phyloP scores from a whole-genome alignment of 1,140 invertebrate genomes.

The Octopus bimaculoides region DNA sequence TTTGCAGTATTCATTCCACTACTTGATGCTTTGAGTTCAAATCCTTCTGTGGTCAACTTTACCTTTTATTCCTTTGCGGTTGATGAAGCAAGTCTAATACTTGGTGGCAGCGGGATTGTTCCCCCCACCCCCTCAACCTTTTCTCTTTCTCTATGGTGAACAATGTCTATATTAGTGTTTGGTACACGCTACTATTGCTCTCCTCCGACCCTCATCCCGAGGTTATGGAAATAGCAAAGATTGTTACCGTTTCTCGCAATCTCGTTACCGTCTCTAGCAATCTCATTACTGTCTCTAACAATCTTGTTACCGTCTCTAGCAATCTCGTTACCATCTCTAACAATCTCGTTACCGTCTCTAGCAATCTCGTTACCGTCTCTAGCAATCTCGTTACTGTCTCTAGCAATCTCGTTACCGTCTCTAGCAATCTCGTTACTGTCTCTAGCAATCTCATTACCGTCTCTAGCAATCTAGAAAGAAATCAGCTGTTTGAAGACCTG shows the following conservation, averaged over 20 bases:
- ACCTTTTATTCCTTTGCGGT: too few relatives aligned
- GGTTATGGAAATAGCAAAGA: slow-evolving; percentile 73
- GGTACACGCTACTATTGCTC: slow-evolving; percentile 73
- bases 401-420: slow-evolving; percentile 64
- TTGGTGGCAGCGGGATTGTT: too few relatives aligned
- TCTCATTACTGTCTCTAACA: slow-evolving; percentile 56
- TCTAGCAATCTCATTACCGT: too few relatives aligned
- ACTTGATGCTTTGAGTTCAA: too few relatives aligned
- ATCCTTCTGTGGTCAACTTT: too few relatives aligned
- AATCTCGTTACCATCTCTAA: too few relatives aligned
- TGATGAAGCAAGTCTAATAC: too few relatives aligned
- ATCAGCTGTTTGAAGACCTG: too few relatives aligned
- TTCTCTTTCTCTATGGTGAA: slow-evolving; percentile 29
- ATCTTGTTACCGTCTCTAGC: slow-evolving; percentile 59
- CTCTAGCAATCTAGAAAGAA: too few relatives aligned
- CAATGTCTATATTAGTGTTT: slow-evolving; percentile 80
- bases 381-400: too few relatives aligned
- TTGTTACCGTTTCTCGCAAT: slow-evolving; percentile 59
- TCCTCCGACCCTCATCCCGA: slow-evolving; percentile 81
- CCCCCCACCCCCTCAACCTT: slow-evolving; percentile 21
- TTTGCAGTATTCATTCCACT: too few relatives aligned
- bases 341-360: slow-evolving; percentile 61
- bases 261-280: slow-evolving; percentile 57
- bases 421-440: too few relatives aligned
- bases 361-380: slow-evolving; percentile 57